phyloP scores from a whole-genome alignment of 2,113 vertebrate species.

The Parus major region DNA sequence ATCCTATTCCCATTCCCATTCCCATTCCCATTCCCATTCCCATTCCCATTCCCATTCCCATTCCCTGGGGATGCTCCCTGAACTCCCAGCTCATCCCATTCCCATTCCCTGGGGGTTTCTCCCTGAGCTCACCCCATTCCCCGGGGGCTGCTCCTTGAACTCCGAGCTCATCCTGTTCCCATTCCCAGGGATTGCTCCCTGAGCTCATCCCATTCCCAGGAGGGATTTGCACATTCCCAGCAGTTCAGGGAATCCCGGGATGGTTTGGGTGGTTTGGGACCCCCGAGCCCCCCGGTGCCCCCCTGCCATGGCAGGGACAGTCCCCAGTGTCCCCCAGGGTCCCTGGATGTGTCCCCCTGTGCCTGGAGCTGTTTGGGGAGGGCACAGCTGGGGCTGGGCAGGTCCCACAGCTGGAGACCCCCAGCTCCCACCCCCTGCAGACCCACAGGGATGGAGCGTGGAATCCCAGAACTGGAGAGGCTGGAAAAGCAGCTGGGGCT shows the following conservation, averaged over 20 bases:
- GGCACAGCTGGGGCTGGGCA: neutral
- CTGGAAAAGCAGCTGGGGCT: neutral
- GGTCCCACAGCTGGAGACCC: neutral
- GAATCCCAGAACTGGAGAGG: neutral
- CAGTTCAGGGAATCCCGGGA: neutral
- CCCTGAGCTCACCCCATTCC: too few relatives aligned
- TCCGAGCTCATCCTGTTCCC: neutral
- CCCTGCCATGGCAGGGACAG: neutral
- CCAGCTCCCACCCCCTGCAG: neutral
- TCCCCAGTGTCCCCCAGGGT: neutral
- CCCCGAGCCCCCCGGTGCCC: neutral
- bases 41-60: neutral
- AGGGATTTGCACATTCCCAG: rapidly evolving
- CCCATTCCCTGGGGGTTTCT: too few relatives aligned
- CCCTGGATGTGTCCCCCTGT: rapidly evolving
- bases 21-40: neutral
- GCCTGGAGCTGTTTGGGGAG: neutral
- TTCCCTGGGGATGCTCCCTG: too few relatives aligned
- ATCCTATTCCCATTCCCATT: too few relatives aligned
- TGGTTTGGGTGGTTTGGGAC: neutral
- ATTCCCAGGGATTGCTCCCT: neutral
- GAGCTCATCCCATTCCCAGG: neutral
- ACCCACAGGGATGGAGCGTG: neutral
- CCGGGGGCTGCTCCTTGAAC: too few relatives aligned
- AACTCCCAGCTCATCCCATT: neutral